Percentiles rank a stretch among this genome's conserved stretches.
Evolutionary conservation across 2,797 vertebrate genomes (phyloP).

Genomic region (Phylloscopus collybita): DNA sequence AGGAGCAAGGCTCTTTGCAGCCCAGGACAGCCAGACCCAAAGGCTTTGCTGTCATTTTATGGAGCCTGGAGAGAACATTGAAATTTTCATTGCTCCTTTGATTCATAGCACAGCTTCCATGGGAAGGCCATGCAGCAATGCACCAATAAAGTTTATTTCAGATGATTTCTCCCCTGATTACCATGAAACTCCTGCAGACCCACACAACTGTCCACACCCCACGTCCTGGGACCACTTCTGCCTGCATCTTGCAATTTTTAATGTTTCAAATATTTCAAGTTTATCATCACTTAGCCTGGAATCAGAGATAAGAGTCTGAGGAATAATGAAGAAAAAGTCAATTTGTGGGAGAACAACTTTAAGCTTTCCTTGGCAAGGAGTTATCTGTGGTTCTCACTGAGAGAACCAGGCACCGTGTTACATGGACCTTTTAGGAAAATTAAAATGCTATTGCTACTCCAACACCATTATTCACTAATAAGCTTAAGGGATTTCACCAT

Average conservation of each 20-base stretch:
- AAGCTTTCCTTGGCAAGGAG: conserved; percentile 30
- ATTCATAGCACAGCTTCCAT: conserved; percentile 3
- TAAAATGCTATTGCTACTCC: neutral
- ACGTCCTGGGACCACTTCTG: neutral
- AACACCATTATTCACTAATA: neutral
- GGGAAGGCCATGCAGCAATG: neutral
- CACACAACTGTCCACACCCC: neutral
- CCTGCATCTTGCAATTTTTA: neutral
- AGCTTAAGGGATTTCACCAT: conserved; percentile 45
- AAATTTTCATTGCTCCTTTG: conserved; percentile 3
- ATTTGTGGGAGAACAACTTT: neutral
- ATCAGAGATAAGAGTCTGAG: neutral
- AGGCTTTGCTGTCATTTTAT: neutral
- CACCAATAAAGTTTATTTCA: conserved; percentile 13
- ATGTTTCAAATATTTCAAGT: neutral
- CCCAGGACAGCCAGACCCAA: neutral
- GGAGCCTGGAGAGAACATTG: neutral
- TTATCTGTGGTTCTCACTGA: neutral
- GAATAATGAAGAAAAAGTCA: conserved; percentile 6
- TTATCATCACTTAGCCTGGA: conserved; percentile 4
- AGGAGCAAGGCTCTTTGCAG: neutral
- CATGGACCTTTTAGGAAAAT: conserved; percentile 13
- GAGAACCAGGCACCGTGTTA: neutral
- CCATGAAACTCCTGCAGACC: neutral
- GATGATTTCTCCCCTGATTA: neutral